Conservation (phyloP, 2,113 vertebrate genomes). For the Ginglymostoma cirratum region DNA sequence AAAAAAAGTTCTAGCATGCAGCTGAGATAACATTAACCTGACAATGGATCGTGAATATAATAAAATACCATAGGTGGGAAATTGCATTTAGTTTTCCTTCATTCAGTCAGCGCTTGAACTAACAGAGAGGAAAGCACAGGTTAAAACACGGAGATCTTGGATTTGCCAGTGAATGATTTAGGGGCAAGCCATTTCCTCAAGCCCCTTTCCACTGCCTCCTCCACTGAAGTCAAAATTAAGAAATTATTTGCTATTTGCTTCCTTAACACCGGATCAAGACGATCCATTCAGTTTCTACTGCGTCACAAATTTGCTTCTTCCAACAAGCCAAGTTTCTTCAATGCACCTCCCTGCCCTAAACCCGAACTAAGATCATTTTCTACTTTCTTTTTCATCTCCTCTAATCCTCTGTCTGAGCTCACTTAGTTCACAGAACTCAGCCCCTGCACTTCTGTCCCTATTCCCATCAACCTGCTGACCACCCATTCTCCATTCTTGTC, state of each 20-base stretch:
- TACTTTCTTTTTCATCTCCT: neutral
- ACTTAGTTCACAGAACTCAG: neutral
- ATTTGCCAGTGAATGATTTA: neutral
- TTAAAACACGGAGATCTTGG: neutral
- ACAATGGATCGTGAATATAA: neutral
- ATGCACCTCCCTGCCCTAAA: neutral
- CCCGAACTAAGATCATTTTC: neutral
- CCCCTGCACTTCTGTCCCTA: neutral
- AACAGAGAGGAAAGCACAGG: neutral
- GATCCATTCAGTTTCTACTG: neutral
- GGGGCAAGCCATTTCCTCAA: neutral
- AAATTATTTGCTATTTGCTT: neutral
- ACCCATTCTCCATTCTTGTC: neutral
- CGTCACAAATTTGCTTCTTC: neutral
- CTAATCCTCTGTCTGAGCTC: neutral
- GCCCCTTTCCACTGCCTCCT: neutral
- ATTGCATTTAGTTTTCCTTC: neutral
- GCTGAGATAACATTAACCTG: neutral
- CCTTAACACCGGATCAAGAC: neutral
- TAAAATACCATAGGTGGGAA: neutral
- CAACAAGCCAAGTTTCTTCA: neutral
- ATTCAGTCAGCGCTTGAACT: neutral
- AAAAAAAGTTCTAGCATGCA: neutral
- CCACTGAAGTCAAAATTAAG: neutral
- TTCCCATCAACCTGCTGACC: neutral